Evolutionary conservation across 2,113 vertebrate species (phyloP).

Genomic region (Mungos mungo): DNA sequence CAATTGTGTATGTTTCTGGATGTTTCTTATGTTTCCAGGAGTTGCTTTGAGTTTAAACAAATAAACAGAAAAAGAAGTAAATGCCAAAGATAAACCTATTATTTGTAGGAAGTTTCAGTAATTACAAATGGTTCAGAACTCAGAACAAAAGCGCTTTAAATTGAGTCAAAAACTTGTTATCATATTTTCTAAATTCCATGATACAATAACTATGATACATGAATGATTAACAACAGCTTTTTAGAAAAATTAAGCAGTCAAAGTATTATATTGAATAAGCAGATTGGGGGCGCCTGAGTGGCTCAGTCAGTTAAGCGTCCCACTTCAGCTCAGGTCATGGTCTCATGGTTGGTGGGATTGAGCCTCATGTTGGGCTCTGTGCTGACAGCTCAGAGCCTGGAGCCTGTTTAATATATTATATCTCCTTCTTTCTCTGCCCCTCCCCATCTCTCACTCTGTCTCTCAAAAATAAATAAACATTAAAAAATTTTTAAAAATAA

Average conservation of each 20-base stretch:
- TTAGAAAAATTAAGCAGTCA: background rate
- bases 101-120: background rate
- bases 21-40: background rate
- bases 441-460: no score
- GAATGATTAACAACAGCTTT: background rate
- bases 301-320: no score
- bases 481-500: background rate
- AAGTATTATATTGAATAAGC: background rate
- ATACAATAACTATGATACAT: background rate
- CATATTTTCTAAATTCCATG: background rate
- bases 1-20: background rate
- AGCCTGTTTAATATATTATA: no score
- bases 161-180: background rate
- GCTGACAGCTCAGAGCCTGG: no score
- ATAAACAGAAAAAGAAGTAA: background rate
- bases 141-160: background rate
- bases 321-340: no score
- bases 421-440: no score
- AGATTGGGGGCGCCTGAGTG: background rate
- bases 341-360: no score
- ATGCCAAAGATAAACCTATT: background rate
- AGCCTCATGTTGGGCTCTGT: no score
- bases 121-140: background rate
- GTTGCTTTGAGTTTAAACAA: background rate
- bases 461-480: no score